A percentile compares a stretch with the other conserved stretches of the same genome.
Conservation (phyloP, 2,113 vertebrate species). For the Pseudolaguvia tuberculata region DNA sequence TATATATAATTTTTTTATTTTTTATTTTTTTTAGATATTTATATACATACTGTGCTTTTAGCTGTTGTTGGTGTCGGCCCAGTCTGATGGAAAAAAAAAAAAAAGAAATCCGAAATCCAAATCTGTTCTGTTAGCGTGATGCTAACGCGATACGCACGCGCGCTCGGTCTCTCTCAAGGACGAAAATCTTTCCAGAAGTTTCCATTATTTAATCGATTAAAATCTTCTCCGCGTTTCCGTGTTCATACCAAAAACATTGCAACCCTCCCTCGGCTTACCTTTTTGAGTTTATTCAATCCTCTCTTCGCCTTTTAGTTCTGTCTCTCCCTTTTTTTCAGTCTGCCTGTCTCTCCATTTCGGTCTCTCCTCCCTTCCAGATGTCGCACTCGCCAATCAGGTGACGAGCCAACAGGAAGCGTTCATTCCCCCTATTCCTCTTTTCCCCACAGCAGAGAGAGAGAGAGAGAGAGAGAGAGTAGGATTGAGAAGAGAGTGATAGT, state of each 20-base stretch:
- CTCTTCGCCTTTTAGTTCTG: neutral
- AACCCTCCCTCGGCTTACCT: conserved; percentile 30
- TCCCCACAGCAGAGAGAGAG: neutral
- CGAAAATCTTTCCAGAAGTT: neutral
- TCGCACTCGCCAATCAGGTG: conserved; percentile 40
- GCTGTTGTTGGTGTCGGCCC: conserved; percentile 17
- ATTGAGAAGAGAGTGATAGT: neutral
- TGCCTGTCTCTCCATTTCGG: conserved; percentile 15
- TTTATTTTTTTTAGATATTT: no score
- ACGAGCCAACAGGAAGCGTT: conserved; percentile 43
- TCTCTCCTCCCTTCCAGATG: conserved; percentile 51
- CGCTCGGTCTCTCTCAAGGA: neutral
- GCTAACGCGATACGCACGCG: neutral
- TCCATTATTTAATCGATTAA: neutral
- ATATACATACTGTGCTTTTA: neutral
- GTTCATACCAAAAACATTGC: neutral
- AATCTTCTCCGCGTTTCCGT: no score
- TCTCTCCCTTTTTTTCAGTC: conserved; percentile 17
- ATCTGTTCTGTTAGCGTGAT: neutral
- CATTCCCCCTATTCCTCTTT: conserved; percentile 7
- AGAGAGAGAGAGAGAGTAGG: conserved; percentile 1
- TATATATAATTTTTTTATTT: no score
- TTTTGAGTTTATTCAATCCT: neutral
- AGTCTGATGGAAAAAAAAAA: conserved; percentile 4
- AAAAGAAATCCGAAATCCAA: neutral